Evolutionary conservation across 2,113 vertebrate species (phyloP).

Genomic region (Microtus montanus): DNA sequence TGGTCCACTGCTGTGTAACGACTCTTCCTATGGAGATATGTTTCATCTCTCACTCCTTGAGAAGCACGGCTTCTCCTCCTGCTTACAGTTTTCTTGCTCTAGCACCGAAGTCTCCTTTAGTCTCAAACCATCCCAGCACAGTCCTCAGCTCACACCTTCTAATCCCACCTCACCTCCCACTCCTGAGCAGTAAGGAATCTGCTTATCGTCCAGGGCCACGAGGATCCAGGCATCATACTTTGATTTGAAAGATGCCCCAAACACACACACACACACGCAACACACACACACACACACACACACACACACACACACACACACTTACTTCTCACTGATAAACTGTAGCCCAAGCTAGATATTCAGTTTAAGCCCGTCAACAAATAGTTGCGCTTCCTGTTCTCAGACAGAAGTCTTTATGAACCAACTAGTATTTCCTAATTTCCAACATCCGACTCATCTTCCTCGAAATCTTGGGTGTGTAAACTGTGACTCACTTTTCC

Average conservation of each 20-base stretch:
- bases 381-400: neutral
- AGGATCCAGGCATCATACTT: neutral
- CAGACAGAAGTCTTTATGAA: slow-evolving; percentile 23
- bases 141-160: neutral
- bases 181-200: neutral
- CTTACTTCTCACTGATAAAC: neutral
- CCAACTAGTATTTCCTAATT: slow-evolving; percentile 24
- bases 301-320: neutral
- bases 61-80: neutral
- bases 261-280: no score
- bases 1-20: neutral
- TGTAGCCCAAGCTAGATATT: neutral
- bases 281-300: neutral
- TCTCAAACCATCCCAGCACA: no score
- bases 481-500: neutral
- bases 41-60: neutral
- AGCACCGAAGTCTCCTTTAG: neutral
- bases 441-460: neutral
- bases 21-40: neutral
- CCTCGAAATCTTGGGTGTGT: neutral
- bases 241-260: neutral
- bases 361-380: neutral
- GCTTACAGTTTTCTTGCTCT: neutral
- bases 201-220: neutral
- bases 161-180: neutral